phyloP scores from a whole-genome alignment of 35 echinoderm and acorn worm genomes.

The Lytechinus variegatus region DNA sequence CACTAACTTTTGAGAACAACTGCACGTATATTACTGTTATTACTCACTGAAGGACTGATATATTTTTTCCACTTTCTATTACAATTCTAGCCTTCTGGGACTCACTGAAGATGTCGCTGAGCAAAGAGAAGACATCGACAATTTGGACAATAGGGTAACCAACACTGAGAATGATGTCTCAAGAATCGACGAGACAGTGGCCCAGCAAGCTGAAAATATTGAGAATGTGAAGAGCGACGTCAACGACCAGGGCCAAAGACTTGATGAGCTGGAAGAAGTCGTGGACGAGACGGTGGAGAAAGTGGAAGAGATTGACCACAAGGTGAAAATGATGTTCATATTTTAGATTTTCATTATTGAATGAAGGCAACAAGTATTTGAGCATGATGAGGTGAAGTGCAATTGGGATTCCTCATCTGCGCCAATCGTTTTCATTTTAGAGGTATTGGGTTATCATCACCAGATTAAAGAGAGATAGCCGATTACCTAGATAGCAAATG shows the following conservation, averaged over 20 bases:
- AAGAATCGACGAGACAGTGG: slow-evolving; percentile 72
- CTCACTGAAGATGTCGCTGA: slow-evolving; percentile 76
- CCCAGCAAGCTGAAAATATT: slow-evolving; percentile 77
- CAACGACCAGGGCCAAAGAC: slow-evolving; percentile 72
- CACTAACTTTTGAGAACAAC: too few species aligned
- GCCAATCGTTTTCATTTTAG: too few species aligned
- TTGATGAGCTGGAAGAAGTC: slow-evolving; percentile 82
- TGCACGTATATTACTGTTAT: too few species aligned
- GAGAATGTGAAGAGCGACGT: slow-evolving; percentile 85
- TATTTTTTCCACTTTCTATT: background rate
- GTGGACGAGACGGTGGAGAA: slow-evolving; percentile 87
- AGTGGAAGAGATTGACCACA: slow-evolving; percentile 94
- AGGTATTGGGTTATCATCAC: too few species aligned
- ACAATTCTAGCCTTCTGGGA: slow-evolving; percentile 51
- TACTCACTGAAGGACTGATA: too few species aligned
- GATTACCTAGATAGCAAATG: too few species aligned
- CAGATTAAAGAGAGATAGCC: too few species aligned
- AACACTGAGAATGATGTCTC: slow-evolving; percentile 68
- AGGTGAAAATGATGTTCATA: slow-evolving; percentile 34
- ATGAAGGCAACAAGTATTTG: too few species aligned
- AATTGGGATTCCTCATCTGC: too few species aligned
- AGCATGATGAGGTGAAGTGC: too few species aligned
- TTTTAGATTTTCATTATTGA: too few species aligned
- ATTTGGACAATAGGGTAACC: slow-evolving; percentile 74
- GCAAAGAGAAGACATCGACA: slow-evolving; percentile 71